Evolutionary conservation across 2,113 vertebrate species (phyloP), one percentile per base, ranked within the genome.

Genomic region (Lutjanus erythropterus): DNA sequence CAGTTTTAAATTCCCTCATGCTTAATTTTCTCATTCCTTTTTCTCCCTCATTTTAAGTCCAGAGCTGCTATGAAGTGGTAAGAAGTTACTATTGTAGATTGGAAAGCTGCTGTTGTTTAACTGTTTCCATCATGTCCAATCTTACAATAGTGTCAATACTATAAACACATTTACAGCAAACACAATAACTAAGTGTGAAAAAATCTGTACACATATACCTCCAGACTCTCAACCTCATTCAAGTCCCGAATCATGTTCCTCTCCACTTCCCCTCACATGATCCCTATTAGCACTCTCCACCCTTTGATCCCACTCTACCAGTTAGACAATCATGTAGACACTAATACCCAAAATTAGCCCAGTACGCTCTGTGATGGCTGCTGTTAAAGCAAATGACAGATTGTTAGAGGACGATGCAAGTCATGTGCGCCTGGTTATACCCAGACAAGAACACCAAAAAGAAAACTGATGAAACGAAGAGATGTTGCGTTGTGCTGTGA

Each of bases 271-370:
- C 70, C 74, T 91, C 91, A 91, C 84, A 87, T 88, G 86, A 79
- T 88, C 68, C 75, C 31, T 59, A 76, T 90, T 91, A 88, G 60
- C 75, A 44, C 66, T 65, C 39, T 25, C 16, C 80, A 35, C 47
- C 52, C 87, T 91, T 90, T 92, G 80, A 90, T 88, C 75, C 68
- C 5, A 37, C 67, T 77, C 78, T 81, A 39, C 64, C 42, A 76
- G 25, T 60, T 3, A 71, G 71, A 64, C 71, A 73, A 62, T 81
- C 79, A 9, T 71, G 65, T 79, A 53, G 87, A 91, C 86, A 80
- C 82, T 90, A 86, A 93, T 87, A 62, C 75, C 75, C 70, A 3
- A 65, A 81, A 74, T 67, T 41, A 90, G 42, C 58, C 44, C 50
- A 42, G 41, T 61, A 47, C 2, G 3, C 66, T 55, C 29, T 42